These are phyloP conservation scores for Cygnus atratus DNA, from an alignment of 2,113 vertebrate species.

Conservation along the genomic window DNA sequence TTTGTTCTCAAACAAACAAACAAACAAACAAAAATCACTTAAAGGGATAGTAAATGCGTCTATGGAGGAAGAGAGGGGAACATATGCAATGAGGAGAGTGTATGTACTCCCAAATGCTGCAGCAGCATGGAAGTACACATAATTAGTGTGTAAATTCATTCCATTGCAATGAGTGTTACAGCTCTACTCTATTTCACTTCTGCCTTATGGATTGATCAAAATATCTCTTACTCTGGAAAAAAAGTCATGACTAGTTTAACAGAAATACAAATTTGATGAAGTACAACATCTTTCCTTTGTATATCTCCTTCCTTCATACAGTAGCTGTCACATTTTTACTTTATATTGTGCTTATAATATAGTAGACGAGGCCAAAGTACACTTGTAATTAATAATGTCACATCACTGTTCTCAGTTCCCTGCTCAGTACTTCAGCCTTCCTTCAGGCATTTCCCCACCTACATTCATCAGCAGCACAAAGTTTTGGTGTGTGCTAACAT, in stretches of 20 bases:
- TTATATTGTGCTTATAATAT: background rate
- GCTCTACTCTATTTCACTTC: background rate
- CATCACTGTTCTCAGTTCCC: background rate
- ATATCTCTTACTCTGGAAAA: background rate
- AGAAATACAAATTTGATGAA: background rate
- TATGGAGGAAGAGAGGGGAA: background rate
- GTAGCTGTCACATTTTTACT: background rate
- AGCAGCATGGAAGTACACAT: background rate
- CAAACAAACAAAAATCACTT: background rate
- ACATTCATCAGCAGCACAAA: background rate
- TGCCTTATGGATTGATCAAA: background rate
- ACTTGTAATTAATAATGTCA: background rate
- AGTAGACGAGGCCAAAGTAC: background rate
- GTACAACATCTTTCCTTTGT: background rate
- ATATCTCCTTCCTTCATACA: background rate
- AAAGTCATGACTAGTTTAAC: background rate
- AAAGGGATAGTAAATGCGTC: background rate
- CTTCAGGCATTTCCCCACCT: background rate
- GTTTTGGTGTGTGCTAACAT: background rate
- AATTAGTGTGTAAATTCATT: background rate
- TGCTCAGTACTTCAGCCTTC: background rate
- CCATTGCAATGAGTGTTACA: background rate
- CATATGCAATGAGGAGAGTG: rapidly evolving
- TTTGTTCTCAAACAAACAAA: background rate
- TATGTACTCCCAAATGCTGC: background rate